Percentiles rank a stretch among this genome's conserved stretches.
These are phyloP conservation scores for Halocaridina rubra DNA, from an alignment of 2,888 invertebrate species.

Conservation along the genomic window DNA sequence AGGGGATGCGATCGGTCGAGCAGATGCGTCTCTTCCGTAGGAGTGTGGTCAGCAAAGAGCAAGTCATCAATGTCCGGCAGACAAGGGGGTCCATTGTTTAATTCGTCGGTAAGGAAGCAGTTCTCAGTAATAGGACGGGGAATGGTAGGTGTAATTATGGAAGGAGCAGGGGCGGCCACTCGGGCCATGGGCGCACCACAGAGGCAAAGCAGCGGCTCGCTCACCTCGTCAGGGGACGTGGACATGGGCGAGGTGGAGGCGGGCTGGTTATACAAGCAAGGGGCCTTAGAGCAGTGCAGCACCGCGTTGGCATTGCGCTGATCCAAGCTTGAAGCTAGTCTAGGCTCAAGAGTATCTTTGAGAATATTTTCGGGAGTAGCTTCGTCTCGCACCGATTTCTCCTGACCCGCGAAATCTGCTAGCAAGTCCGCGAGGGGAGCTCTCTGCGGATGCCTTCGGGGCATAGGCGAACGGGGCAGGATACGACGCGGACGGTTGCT, in stretches of 20 bases:
- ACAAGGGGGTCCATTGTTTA: slow-evolving; percentile 52
- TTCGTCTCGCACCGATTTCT: slow-evolving; percentile 69
- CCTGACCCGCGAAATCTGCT: slow-evolving; percentile 66
- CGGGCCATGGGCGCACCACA: slow-evolving; percentile 61
- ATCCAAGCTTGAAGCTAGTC: slow-evolving; percentile 45
- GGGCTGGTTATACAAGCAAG: slow-evolving; percentile 59
- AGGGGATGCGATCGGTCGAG: slow-evolving; percentile 42
- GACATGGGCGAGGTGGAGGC: slow-evolving; percentile 55
- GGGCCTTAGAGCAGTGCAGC: slow-evolving; percentile 55
- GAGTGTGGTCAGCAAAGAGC: slow-evolving; percentile 56
- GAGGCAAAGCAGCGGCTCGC: slow-evolving; percentile 54
- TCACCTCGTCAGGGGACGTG: slow-evolving; percentile 46
- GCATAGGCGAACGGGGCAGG: slow-evolving; percentile 68
- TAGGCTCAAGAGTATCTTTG: slow-evolving; percentile 65
- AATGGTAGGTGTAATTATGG: slow-evolving; percentile 42
- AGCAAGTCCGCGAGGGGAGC: slow-evolving; percentile 70
- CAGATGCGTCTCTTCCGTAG: slow-evolving; percentile 58
- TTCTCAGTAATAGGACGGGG: slow-evolving; percentile 48
- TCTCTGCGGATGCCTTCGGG: slow-evolving; percentile 49
- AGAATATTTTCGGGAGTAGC: slow-evolving; percentile 68
- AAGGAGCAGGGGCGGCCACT: slow-evolving; percentile 33
- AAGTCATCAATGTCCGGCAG: slow-evolving; percentile 45
- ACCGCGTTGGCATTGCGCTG: slow-evolving; percentile 60
- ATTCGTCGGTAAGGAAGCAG: slow-evolving; percentile 50
- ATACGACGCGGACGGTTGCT: slow-evolving; percentile 58